Base-by-base conservation (phyloP, 2,888 invertebrate species). In the Rhagonycha fulva region DNA sequence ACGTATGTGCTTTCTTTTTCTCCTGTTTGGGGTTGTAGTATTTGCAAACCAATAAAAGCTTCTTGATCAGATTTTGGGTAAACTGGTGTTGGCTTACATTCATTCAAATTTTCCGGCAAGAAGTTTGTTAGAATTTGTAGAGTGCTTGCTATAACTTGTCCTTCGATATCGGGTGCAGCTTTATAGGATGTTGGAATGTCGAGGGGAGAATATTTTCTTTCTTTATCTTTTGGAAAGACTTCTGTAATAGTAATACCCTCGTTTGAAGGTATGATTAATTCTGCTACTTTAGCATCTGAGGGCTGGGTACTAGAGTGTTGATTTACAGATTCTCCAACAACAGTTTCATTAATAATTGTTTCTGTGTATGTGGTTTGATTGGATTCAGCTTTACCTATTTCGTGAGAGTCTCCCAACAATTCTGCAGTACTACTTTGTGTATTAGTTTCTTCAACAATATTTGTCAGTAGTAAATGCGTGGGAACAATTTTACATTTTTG, bases 241-340 rank as follows among this genome's bases (percentile, higher is more conserved):
- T 91, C 90, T 3, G 88, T 89, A 9, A 90, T 87, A 71, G 87
- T 86, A 24, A 91, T 78, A 73, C 90, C 86, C 84, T 90, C 89
- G 62, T 74, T 71, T 11, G 72, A 61, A 9, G 71, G 19, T 68
- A 78, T 14, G 7, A 62, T 30, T 12, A 78, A 19, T 30, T 87
- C 86, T 3, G 90, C 91, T 24, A 78, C 88, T 79, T 87, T 89
- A 3, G 81, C 79, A 14, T 87, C 87, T 0, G 89, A 88, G 80
- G 84, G 82, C 68, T 86, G 83, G 23, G 86, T 85, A 19, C 85
- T 80, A 68, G 84, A 83, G 60, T 90, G 87, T 30, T 88, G 86
- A 72, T 88, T 83, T 28, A 91, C 82, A 78, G 89, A 89, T 86
- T 94, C 94, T 63, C 85, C 87, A n/a, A 86, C 80, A 62, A 90